Evolutionary conservation across 2,113 vertebrate species (phyloP), one percentile per base, ranked within the genome.

Genomic region (Taurulus bubalis): DNA sequence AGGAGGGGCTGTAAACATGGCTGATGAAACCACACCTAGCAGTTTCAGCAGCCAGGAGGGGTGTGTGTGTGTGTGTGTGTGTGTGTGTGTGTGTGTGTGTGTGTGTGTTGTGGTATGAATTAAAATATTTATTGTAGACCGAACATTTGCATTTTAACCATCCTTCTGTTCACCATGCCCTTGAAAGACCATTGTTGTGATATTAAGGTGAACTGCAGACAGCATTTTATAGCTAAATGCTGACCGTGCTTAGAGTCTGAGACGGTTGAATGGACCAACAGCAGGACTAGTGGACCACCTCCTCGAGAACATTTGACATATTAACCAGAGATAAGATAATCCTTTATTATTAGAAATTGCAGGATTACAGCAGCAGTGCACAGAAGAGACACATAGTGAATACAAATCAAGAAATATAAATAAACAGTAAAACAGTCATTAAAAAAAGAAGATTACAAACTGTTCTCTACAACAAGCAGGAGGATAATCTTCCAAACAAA

Each of bases 11-110:
- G 68, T 59, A 67, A 74, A 83, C 68, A 68, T 0, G 10, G 67
- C 89, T 89, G 86, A 90, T 83, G 87, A 83, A 90, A 90, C 53
- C n/a, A 56, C 32, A 0, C 8, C 0, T 18, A 42, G 72, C 59
- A 24, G 64, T 89, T 93, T 84, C 89, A 89, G 28, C 49, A 32
- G 84, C 83, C 88, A 86, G 26, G 85, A 81, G 70, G 78, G 42
- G 77, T 64, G 56, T 71, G 58, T 30, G 16, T 45, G 20, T 56
- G 75, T 68, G 51, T 76, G 71, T 20, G 24, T 55, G 51, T 24
- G 51, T n/a, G 20, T 53, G 51, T 53, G 51, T 53, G 22, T 11
- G 47, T 20, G 47, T 49, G 14, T 49, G 47, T 49, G 49, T 51
- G 55, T 15, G 24, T 24, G 40, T 11, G 26, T 18, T 4, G n/a